These are phyloP conservation scores for Steatocranus sp. DNA, from an alignment of 2,797 vertebrate species.

Conservation along the genomic window DNA sequence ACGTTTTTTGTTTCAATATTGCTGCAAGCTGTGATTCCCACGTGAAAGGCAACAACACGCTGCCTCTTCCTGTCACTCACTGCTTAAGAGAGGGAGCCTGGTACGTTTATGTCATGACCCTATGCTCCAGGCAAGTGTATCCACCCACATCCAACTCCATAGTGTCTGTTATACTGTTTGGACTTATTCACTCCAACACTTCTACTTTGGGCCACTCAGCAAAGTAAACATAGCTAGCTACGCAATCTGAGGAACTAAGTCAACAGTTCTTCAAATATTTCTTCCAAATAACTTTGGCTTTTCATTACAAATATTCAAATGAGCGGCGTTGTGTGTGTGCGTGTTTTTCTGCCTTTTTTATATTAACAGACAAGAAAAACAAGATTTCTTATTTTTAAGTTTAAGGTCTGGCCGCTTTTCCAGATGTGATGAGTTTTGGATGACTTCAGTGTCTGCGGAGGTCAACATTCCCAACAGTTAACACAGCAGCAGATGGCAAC, in stretches of 20 bases:
- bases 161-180: constrained; percentile 83
- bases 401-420: constrained; percentile 9
- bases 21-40: constrained; percentile 95
- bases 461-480: constrained; percentile 73
- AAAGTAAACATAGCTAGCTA: constrained; percentile 24
- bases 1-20: constrained; percentile 79
- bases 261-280: not conserved
- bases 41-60: constrained; percentile 88
- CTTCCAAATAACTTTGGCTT: not conserved
- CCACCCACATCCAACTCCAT: constrained; percentile 80
- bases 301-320: not conserved
- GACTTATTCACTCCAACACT: constrained; percentile 71
- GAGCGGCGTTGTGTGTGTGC: not conserved
- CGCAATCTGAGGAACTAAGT: constrained; percentile 3
- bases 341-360: not conserved
- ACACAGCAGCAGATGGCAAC: constrained; percentile 77
- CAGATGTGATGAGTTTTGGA: constrained; percentile 62
- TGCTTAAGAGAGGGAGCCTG: constrained; percentile 76
- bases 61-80: constrained; percentile 93
- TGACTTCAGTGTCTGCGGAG: constrained; percentile 73
- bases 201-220: constrained; percentile 26
- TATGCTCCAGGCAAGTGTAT: constrained; percentile 82
- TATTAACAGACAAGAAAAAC: not conserved
- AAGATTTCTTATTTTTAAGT: not conserved
- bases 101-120: constrained; percentile 87